Percentiles rank a stretch among this genome's conserved stretches.
phyloP scores from a whole-genome alignment of 30 jellyfish, hydroid and myxozoan genomes.

The Aurelia coerulea region DNA sequence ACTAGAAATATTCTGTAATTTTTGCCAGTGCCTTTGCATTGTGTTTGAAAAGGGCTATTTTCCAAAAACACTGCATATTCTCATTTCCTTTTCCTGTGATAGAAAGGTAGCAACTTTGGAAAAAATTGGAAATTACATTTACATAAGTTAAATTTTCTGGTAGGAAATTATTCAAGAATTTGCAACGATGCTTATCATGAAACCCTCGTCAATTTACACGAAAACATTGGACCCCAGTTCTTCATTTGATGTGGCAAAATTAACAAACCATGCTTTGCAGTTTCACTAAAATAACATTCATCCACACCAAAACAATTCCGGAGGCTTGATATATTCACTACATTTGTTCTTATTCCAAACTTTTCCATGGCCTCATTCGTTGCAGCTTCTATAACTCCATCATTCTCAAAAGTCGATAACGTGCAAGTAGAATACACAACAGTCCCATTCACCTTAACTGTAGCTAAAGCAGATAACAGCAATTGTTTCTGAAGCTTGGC shows the following conservation, averaged over 20 bases:
- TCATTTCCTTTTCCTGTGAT: too few relatives aligned
- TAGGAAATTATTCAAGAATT: too few relatives aligned
- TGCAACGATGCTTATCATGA: background rate
- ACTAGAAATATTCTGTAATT: too few relatives aligned
- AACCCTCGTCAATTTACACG: conserved; percentile 31
- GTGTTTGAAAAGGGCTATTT: too few relatives aligned
- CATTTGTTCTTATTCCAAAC: background rate
- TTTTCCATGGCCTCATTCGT: background rate
- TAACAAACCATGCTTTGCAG: conserved; percentile 34
- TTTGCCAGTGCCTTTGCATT: too few relatives aligned
- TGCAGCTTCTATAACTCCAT: conserved; percentile 50
- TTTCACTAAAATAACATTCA: conserved; percentile 16
- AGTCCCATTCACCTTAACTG: conserved; percentile 72
- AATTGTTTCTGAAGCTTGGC: conserved; percentile 69
- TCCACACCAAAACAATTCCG: background rate
- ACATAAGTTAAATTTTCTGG: too few relatives aligned
- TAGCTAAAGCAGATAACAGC: conserved; percentile 64
- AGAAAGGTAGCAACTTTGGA: too few relatives aligned
- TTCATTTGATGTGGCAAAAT: conserved; percentile 43
- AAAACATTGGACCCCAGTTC: conserved; percentile 93
- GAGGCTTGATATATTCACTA: background rate
- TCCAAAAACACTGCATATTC: too few relatives aligned
- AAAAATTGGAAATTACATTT: too few relatives aligned
- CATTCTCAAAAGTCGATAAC: conserved; percentile 77
- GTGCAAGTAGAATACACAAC: conserved; percentile 89